Base-by-base conservation (phyloP, 2,113 vertebrate genomes). In the Epinephelus cyanopodus region DNA sequence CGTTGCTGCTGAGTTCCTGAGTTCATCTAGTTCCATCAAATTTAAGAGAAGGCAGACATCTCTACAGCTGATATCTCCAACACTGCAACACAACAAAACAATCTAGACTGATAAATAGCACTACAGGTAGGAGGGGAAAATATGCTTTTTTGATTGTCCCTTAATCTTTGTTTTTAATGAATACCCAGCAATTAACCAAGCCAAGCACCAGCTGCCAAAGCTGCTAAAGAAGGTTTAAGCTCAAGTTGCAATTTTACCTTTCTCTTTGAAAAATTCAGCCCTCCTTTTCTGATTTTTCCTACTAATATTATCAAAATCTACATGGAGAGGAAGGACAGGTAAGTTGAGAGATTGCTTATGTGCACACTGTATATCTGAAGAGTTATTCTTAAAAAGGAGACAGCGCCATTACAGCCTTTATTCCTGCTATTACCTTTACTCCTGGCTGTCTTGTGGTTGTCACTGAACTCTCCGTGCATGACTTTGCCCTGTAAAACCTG, bases 231-330 rank as follows among this genome's bases (percentile, higher is more conserved):
- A 58, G 15, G 2, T 14, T 4, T 1, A 37, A 29, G 17, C 15
- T 70, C 18, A 58, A 77, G 67, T 29, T 27, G 23, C 18, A 25
- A 42, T 73, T 83, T 97, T 99, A 99, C 97, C 98, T 99, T 96
- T 89, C 58, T 14, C 94, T 91, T 95, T 96, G 96, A 99, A 98
- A 98, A 97, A 98, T 75, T 98, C 96, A 92, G 95, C 97, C 82
- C 97, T 95, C 62, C 96, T 97, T 96, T 95, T 96, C 90, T 96
- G 96, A 96, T 97, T 98, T 96, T 95, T 97, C 95, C 95, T 95
- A 95, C 93, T 95, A 93, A 98, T 92, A 87, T 90, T 92, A 92
- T 95, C 96, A 94, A 90, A 93, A 78, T 96, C 98, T 98, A 97
- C 92, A 97, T 93, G 42, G 93, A 74, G 88, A 95, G 77, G 65